These are phyloP conservation scores for Centropyge bicolor DNA, from an alignment of 2,797 vertebrate genomes.

Conservation along the genomic window DNA sequence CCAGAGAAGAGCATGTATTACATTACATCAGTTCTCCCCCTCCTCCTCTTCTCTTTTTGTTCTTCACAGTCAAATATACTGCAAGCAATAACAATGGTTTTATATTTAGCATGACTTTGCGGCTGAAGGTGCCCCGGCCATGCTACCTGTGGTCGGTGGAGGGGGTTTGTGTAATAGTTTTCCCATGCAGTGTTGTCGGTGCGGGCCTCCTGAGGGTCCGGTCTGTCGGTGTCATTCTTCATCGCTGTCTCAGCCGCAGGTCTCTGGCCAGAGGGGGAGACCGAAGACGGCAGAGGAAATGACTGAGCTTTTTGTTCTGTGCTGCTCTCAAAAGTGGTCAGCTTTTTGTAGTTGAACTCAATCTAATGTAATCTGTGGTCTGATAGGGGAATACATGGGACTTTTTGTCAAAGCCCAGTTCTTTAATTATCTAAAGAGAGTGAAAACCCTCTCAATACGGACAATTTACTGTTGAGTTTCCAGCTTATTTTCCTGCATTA, in stretches of 20 bases:
- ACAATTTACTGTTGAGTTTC: constrained; percentile 5
- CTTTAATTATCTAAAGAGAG: constrained; percentile 2
- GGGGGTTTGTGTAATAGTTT: constrained; percentile 75
- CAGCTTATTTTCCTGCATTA: background rate
- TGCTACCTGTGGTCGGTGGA: constrained; percentile 67
- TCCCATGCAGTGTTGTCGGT: constrained; percentile 75
- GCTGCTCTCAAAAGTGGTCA: constrained; percentile 55
- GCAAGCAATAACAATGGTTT: constrained; percentile 75
- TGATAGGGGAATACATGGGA: constrained; percentile 52
- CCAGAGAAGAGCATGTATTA: constrained; percentile 53
- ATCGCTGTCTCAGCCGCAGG: constrained; percentile 72
- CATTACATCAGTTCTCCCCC: constrained; percentile 52
- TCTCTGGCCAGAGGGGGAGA: constrained; percentile 52
- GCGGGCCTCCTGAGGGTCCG: constrained; percentile 63
- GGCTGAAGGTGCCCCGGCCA: constrained; percentile 65
- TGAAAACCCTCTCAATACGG: constrained; percentile 8
- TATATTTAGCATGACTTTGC: constrained; percentile 74
- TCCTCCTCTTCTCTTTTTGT: constrained; percentile 34
- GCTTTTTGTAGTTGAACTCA: constrained; percentile 33
- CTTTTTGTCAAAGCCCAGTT: constrained; percentile 35
- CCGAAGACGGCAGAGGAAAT: constrained; percentile 67
- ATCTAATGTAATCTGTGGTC: constrained; percentile 54
- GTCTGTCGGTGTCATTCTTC: constrained; percentile 72
- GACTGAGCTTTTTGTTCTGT: constrained; percentile 66
- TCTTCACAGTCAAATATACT: constrained; percentile 59